phyloP scores from a whole-genome alignment of 2,888 invertebrate species.

The Acrobasis consociella region DNA sequence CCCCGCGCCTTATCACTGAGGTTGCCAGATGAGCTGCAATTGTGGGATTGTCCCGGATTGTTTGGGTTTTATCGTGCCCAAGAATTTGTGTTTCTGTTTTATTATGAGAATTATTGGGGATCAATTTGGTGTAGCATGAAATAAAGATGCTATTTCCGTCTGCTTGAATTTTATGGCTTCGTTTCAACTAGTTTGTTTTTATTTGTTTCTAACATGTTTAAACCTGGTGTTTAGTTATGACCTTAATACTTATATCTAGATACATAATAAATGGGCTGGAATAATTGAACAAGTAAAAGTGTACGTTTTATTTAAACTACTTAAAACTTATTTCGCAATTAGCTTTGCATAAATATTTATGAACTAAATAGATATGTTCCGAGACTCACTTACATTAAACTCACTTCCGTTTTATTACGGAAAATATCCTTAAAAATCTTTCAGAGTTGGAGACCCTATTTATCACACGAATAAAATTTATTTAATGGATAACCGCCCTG shows the following conservation, averaged over 20 bases:
- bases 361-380: too few relatives aligned
- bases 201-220: background rate
- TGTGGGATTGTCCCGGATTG: conserved; percentile 16
- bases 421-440: background rate
- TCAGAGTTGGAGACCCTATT: conserved; percentile 13
- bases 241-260: background rate
- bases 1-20: conserved; percentile 61
- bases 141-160: background rate
- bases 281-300: too few relatives aligned
- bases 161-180: background rate
- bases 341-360: too few relatives aligned
- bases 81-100: conserved; percentile 12
- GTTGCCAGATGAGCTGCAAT: conserved; percentile 13
- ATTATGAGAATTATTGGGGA: conserved; percentile 2
- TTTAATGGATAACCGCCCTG: conserved; percentile 76
- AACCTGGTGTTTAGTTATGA: background rate
- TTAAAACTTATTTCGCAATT: too few relatives aligned
- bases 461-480: conserved; percentile 77
- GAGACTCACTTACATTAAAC: background rate
- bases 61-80: conserved; percentile 10
- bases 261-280: too few relatives aligned
- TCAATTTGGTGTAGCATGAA: background rate
- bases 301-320: too few relatives aligned
- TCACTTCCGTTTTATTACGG: background rate
- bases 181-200: background rate